Conservation (phyloP, 92 coral and sea anemone species). For the Montipora capitata region DNA sequence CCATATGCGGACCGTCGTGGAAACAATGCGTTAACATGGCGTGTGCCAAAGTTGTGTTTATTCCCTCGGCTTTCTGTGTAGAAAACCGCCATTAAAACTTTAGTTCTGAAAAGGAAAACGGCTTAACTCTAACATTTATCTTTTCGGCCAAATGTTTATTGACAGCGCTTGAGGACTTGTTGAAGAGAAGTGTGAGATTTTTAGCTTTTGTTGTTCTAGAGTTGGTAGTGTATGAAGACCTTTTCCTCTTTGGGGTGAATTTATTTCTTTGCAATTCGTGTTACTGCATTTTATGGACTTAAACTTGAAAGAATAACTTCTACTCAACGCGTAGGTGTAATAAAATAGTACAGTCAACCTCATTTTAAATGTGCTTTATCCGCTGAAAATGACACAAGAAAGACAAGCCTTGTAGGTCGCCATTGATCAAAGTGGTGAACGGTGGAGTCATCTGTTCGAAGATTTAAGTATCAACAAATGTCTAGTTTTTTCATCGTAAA, state of each 20-base stretch:
- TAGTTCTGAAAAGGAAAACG: too few species aligned
- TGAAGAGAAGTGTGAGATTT: too few species aligned
- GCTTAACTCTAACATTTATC: too few species aligned
- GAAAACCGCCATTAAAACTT: too few species aligned
- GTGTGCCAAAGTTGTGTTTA: too few species aligned
- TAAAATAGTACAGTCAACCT: background rate
- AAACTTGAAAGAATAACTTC: background rate
- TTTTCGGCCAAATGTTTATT: too few species aligned
- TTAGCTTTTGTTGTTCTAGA: background rate
- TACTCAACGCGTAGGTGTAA: too few species aligned
- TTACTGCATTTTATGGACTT: background rate
- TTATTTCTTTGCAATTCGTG: background rate
- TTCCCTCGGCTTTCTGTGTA: too few species aligned
- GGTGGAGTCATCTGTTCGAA: background rate
- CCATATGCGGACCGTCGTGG: too few species aligned
- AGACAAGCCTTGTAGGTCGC: slow-evolving; percentile 12
- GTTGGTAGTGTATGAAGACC: background rate
- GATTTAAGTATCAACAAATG: background rate
- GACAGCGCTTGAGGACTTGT: too few species aligned
- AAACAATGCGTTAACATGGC: too few species aligned
- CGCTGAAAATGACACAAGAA: background rate
- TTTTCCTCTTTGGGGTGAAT: background rate
- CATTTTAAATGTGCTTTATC: background rate
- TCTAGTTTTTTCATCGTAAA: background rate
- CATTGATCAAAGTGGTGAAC: background rate